A percentile compares a stretch with the other conserved stretches of the same genome.
phyloP scores from a whole-genome alignment of 2,888 invertebrate species.

The Hartigia nigra region DNA sequence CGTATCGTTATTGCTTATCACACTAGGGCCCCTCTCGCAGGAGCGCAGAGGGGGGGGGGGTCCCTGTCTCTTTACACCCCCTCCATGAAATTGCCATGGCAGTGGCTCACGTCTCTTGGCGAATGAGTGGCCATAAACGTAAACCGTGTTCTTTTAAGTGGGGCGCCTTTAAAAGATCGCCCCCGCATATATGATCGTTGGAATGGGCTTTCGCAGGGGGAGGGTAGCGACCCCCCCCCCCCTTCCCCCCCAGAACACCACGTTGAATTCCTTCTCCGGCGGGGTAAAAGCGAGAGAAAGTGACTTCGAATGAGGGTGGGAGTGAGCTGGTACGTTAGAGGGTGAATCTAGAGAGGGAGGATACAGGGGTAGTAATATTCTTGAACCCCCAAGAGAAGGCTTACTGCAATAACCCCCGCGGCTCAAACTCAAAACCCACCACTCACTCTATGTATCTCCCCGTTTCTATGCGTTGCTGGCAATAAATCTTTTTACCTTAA shows the following conservation, averaged over 20 bases:
- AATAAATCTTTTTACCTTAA: constrained; percentile 58
- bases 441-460: constrained; percentile 29
- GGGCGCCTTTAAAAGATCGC: constrained; percentile 64
- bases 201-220: constrained; percentile 25
- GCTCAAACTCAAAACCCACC: constrained; percentile 59
- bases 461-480: constrained; percentile 45
- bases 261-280: constrained; percentile 18
- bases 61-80: neutral
- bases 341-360: constrained; percentile 39
- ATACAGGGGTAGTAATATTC: constrained; percentile 61
- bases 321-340: constrained; percentile 17
- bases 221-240: neutral
- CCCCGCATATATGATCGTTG: constrained; percentile 58
- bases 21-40: constrained; percentile 35
- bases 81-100: neutral
- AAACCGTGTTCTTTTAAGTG: constrained; percentile 66
- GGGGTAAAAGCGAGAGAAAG: constrained; percentile 33
- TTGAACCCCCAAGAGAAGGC: constrained; percentile 65
- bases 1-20: constrained; percentile 59
- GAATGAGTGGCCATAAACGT: constrained; percentile 65
- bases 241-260: neutral
- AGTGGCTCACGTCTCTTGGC: constrained; percentile 22
- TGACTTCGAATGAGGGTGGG: constrained; percentile 34
- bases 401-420: constrained; percentile 65
- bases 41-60: neutral